phyloP scores from a whole-genome alignment of 2,113 vertebrate species.

The Dromas ardeola region DNA sequence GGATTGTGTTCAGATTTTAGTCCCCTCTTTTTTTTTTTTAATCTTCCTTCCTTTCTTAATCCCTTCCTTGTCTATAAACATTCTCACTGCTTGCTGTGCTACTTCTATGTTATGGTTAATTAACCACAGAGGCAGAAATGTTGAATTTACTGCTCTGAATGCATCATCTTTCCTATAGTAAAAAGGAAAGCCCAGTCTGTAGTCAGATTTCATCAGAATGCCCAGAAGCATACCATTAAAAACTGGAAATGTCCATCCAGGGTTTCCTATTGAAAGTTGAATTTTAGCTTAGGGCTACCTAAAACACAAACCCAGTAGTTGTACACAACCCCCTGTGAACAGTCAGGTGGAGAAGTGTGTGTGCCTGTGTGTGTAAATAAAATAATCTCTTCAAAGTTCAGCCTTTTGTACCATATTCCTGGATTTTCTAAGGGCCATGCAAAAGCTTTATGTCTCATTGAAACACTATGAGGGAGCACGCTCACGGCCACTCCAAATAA shows the following conservation, averaged over 20 bases:
- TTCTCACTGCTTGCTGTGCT: slow-evolving; percentile 23
- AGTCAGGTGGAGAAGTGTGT: background rate
- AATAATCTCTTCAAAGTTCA: background rate
- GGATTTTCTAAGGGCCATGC: background rate
- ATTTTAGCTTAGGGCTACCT: background rate
- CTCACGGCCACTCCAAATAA: background rate
- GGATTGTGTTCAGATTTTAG: background rate
- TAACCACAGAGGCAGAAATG: slow-evolving; percentile 12
- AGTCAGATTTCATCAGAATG: background rate
- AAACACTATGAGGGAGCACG: background rate
- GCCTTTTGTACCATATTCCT: background rate
- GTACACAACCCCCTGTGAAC: background rate
- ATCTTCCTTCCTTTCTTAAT: slow-evolving; percentile 26
- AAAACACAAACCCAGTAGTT: background rate
- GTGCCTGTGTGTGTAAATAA: background rate
- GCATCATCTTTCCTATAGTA: slow-evolving; percentile 16
- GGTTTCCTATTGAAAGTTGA: background rate
- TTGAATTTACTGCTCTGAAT: slow-evolving; percentile 9
- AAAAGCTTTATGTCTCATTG: background rate
- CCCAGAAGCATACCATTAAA: background rate
- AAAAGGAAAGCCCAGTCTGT: slow-evolving; percentile 62
- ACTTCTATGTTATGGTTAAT: slow-evolving; percentile 9
- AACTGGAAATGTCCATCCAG: background rate
- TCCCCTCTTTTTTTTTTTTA: background rate
- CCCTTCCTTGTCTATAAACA: background rate